Evolutionary conservation across 2,797 vertebrate genomes (phyloP), one percentile per base, ranked within the genome.

Genomic region (Parauchenoglanis ngamensis): DNA sequence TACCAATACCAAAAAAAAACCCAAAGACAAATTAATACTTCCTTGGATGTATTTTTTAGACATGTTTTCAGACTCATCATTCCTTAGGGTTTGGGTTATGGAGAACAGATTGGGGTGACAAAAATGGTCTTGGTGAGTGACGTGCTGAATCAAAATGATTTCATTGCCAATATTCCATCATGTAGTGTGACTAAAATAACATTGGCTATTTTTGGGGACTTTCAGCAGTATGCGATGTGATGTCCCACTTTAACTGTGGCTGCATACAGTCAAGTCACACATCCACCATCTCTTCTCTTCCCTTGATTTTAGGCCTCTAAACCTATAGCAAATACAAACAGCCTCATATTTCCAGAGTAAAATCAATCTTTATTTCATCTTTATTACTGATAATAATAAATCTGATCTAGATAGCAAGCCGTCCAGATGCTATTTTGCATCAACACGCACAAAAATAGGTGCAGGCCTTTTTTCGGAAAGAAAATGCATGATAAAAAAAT

Each of bases 381-480:
- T 61, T 28, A 65, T 65, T 65, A 2, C 67, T 70, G 15, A 13
- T 67, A 67, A 67, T 68, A 7, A 35, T 35, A 68, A 68, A 35
- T 35, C 67, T 70, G 67, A 70, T 70, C 31, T 70, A 67, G 13
- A 67, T 67, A 67, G 65, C 28, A 67, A 67, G 65, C n/a, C n/a
- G 4, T 12, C 63, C n/a, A 65, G 63, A 28, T 65, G 63, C 25
- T 28, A 23, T 59, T 59, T 59, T 59, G 21, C 21, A 59, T 59
- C 57, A 59, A 0, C 40, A 40, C 3, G 40, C 40, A 40, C 40
- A 40, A 40, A 40, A 40, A 3, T 40, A 40, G 40, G 40, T 40
- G 40, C 40, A 0, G 15, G 1, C 40, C 40, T 56, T 56, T 56
- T 56, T 56, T 15, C 12, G 54, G 54, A 56, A 56, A 56, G 2